These are phyloP conservation scores for Sus scrofa DNA, from an alignment of 2,113 vertebrate genomes.

Conservation along the genomic window DNA sequence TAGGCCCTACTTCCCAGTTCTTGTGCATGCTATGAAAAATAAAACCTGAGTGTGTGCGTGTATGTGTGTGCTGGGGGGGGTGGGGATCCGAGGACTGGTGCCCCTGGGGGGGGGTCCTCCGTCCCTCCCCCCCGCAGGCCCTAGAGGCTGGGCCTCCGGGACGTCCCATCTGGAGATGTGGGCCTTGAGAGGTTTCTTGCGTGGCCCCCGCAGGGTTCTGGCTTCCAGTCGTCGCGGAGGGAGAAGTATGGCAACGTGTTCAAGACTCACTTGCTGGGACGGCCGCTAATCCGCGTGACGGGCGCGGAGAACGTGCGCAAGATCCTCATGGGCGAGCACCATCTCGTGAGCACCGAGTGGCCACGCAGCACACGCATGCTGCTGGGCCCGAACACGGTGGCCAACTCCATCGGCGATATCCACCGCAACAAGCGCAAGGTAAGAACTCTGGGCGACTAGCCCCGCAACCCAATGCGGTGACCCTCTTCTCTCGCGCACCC, in stretches of 20 bases:
- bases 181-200: not conserved
- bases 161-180: not conserved
- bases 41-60: slow-evolving; percentile 42
- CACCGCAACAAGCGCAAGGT: slow-evolving; percentile 98
- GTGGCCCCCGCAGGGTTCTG: slow-evolving; percentile 73
- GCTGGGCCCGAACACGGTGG: slow-evolving; percentile 96
- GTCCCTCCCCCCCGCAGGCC: not conserved
- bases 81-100: no score
- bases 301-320: slow-evolving; percentile 97
- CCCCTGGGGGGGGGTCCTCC: not conserved
- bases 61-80: not conserved
- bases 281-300: slow-evolving; percentile 96
- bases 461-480: not conserved
- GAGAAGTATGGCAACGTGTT: slow-evolving; percentile 97
- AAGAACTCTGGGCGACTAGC: not conserved
- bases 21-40: slow-evolving; percentile 63
- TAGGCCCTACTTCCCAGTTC: slow-evolving; percentile 42
- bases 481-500: not conserved
- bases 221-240: slow-evolving; percentile 82
- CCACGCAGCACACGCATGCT: slow-evolving; percentile 96
- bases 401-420: slow-evolving; percentile 98
- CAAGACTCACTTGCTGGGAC: slow-evolving; percentile 97
- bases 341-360: slow-evolving; percentile 97
- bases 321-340: slow-evolving; percentile 98
- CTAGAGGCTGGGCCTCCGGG: not conserved